phyloP scores from a whole-genome alignment of 92 coral and sea anemone genomes.

The Umimayanthus chanpuru region DNA sequence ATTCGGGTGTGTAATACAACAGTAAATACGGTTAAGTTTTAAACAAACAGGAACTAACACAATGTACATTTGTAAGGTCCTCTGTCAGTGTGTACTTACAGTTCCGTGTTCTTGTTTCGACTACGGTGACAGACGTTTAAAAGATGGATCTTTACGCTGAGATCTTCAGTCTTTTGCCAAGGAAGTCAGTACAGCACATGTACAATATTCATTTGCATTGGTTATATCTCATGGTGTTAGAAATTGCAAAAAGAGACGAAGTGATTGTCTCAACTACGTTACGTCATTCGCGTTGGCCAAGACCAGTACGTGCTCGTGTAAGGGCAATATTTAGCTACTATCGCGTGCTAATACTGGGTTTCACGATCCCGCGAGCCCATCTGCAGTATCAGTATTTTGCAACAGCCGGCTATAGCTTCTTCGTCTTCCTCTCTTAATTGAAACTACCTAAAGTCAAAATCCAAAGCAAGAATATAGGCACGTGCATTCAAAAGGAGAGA shows the following conservation, averaged over 20 bases:
- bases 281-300: conserved; percentile 2
- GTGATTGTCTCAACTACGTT: neutral
- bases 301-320: neutral
- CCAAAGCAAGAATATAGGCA: neutral
- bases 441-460: neutral
- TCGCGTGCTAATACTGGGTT: neutral
- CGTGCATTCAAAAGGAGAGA: neutral
- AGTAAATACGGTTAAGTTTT: neutral
- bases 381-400: neutral
- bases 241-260: neutral
- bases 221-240: neutral
- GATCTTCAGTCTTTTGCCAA: neutral
- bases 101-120: neutral
- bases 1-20: too few relatives aligned
- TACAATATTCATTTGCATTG: neutral
- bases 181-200: neutral
- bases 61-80: too few relatives aligned
- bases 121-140: too few relatives aligned
- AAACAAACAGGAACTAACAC: neutral
- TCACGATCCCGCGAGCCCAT: neutral
- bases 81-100: neutral
- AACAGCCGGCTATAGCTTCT: neutral
- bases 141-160: neutral
- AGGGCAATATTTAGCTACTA: neutral
- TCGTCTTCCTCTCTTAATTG: neutral